Percentiles rank a stretch among this genome's conserved stretches.
These are phyloP conservation scores for Acanthococcus lagerstroemiae DNA, from an alignment of 2,888 invertebrate genomes.

Conservation along the genomic window DNA sequence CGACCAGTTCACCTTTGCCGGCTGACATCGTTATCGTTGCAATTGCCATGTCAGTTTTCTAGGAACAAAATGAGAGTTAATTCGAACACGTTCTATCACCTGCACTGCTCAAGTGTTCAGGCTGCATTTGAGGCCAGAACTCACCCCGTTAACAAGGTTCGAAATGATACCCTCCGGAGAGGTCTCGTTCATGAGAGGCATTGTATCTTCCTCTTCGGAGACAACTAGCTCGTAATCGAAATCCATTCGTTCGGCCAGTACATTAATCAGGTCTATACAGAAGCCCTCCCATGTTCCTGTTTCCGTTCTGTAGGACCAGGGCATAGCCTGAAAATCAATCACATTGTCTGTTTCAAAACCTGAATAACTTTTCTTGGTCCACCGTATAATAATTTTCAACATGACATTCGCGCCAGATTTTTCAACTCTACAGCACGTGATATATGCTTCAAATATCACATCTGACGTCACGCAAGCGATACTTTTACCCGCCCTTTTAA, in stretches of 20 bases:
- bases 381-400: no score
- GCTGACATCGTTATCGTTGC: constrained; percentile 82
- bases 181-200: constrained; percentile 49
- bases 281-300: constrained; percentile 61
- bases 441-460: no score
- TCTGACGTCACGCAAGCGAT: no score
- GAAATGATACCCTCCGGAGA: constrained; percentile 57
- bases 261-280: constrained; percentile 68
- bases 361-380: no score
- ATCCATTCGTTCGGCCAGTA: constrained; percentile 58
- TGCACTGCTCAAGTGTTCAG: no score
- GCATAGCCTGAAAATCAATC: constrained; percentile 62
- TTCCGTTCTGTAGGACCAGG: constrained; percentile 62
- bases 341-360: no score
- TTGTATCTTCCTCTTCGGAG: constrained; percentile 57
- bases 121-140: no score
- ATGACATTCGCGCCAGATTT: no score
- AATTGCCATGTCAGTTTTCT: constrained; percentile 75
- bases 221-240: constrained; percentile 73
- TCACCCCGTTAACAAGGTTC: constrained; percentile 67
- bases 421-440: no score
- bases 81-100: neutral
- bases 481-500: no score
- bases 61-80: constrained; percentile 33
- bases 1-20: constrained; percentile 78